These are phyloP conservation scores for Brachionus koreanus DNA, from an alignment of 1,140 invertebrate genomes.

Conservation along the genomic window DNA sequence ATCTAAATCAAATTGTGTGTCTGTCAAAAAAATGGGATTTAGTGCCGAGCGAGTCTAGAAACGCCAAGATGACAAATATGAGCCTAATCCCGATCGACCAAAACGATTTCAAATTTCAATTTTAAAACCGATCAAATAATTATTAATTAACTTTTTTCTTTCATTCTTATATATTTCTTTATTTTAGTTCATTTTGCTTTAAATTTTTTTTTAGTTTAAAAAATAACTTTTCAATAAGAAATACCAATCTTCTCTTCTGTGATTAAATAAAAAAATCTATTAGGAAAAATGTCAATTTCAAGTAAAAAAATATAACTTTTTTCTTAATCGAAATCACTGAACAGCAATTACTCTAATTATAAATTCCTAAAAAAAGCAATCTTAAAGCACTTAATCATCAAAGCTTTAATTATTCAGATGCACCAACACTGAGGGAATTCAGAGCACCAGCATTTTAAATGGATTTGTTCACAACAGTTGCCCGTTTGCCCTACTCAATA, in stretches of 20 bases:
- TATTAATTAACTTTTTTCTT: constrained; percentile 35
- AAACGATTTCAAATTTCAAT: constrained; percentile 4
- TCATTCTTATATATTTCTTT: background rate
- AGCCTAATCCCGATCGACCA: constrained; percentile 1
- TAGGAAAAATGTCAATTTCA: constrained; percentile 25
- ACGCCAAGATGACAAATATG: constrained; percentile 14
- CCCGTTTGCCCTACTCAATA: constrained; percentile 39
- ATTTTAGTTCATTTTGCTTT: constrained; percentile 6
- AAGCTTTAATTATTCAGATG: background rate
- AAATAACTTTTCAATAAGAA: background rate
- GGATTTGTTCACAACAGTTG: constrained; percentile 44
- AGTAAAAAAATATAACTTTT: constrained; percentile 9
- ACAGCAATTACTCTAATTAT: constrained; percentile 6
- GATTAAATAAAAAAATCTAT: background rate
- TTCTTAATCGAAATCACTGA: background rate
- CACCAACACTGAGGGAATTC: background rate
- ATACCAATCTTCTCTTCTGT: background rate
- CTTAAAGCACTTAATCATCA: constrained; percentile 5
- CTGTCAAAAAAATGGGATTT: constrained; percentile 12
- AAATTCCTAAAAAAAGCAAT: background rate
- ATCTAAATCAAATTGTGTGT: background rate
- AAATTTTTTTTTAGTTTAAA: background rate
- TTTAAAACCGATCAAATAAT: constrained; percentile 42
- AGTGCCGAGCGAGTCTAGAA: background rate
- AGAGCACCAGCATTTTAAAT: background rate